Conservation (phyloP, 2,113 vertebrate species). For the Anguilla rostrata region DNA sequence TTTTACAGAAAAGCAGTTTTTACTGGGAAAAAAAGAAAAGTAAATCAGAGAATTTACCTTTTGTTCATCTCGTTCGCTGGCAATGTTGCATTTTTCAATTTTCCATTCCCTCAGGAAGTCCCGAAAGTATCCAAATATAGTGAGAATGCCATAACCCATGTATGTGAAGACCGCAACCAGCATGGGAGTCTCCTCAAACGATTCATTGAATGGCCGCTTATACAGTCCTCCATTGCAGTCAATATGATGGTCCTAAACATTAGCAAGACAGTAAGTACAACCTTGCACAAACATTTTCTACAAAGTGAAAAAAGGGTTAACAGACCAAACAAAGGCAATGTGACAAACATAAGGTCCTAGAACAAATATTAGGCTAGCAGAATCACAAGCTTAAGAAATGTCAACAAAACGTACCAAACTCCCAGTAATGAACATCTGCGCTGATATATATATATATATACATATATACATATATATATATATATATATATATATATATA, state of each 20-base stretch:
- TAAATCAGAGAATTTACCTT: constrained; percentile 66
- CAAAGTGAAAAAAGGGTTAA: neutral
- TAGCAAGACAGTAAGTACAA: neutral
- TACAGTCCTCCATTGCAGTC: constrained; percentile 80
- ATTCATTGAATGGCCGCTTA: constrained; percentile 82
- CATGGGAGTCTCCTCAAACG: constrained; percentile 93
- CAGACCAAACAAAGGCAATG: neutral
- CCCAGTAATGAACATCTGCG: too few species aligned
- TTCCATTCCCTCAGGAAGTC: constrained; percentile 91
- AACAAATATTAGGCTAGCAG: neutral
- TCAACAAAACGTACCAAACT: too few species aligned
- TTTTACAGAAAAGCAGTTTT: neutral
- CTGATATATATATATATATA: too few species aligned
- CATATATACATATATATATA: too few species aligned
- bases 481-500: too few species aligned
- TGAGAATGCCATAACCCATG: constrained; percentile 90
- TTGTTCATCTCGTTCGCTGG: constrained; percentile 87
- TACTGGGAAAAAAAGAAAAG: neutral
- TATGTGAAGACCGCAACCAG: constrained; percentile 92
- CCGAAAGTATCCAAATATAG: constrained; percentile 90
- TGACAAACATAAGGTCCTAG: neutral
- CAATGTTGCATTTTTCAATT: constrained; percentile 87
- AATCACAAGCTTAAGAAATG: neutral
- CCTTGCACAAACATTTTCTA: neutral
- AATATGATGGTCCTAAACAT: constrained; percentile 68